Percentiles rank a stretch among this genome's conserved stretches.
phyloP scores from a whole-genome alignment of 2,113 vertebrate genomes.

The Scalopus aquaticus region DNA sequence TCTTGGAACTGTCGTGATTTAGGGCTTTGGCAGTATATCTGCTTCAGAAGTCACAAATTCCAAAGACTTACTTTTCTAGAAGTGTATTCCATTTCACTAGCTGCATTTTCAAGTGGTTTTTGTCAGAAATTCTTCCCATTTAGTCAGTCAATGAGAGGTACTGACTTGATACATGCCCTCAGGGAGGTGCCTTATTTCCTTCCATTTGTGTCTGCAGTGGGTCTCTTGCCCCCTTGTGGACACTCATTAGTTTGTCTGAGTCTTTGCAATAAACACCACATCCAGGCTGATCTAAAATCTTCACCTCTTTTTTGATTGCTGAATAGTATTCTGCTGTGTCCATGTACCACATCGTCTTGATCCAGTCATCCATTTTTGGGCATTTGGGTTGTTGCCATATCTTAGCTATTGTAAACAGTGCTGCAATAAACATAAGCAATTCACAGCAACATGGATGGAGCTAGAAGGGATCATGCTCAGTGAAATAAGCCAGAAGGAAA shows the following conservation, averaged over 20 bases:
- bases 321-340: no score
- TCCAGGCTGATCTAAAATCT: no score
- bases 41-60: not conserved
- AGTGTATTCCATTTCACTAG: not conserved
- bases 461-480: no score
- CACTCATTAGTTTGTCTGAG: no score
- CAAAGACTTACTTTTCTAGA: not conserved
- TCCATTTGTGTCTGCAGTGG: not conserved
- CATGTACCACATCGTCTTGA: no score
- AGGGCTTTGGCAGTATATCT: not conserved
- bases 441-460: no score
- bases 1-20: not conserved
- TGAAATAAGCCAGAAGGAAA: no score
- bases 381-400: no score
- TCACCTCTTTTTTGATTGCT: no score
- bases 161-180: fast-evolving
- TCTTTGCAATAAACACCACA: not conserved
- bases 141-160: not conserved
- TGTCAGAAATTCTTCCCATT: not conserved
- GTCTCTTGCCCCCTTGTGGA: not conserved
- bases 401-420: no score
- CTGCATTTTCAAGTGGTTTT: not conserved
- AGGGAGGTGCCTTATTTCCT: fast-evolving
- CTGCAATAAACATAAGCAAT: no score
- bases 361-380: no score